phyloP scores from a whole-genome alignment of 2,113 vertebrate genomes.

The Dolichotis patagonum region DNA sequence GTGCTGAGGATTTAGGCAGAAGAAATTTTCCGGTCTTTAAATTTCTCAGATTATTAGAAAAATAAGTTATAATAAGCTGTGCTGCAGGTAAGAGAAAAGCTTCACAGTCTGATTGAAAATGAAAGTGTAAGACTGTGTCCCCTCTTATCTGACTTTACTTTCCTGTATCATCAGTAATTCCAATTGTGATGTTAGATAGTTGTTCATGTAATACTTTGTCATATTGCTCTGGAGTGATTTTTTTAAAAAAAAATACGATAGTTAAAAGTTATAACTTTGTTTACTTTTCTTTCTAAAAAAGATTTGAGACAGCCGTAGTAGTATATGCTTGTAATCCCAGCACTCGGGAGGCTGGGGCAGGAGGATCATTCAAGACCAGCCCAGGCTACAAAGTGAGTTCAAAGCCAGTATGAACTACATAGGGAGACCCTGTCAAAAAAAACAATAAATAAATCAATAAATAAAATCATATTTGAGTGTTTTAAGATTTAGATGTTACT shows the following conservation, averaged over 20 bases:
- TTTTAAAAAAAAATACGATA: background rate
- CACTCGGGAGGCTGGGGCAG: too few relatives aligned
- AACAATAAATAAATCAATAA: too few relatives aligned
- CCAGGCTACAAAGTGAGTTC: too few relatives aligned
- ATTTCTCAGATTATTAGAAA: background rate
- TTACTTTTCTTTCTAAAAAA: background rate
- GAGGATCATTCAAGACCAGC: too few relatives aligned
- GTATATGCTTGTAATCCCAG: too few relatives aligned
- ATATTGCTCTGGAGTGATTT: background rate
- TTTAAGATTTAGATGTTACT: background rate
- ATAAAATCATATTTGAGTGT: background rate
- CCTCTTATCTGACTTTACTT: background rate
- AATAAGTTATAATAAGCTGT: background rate
- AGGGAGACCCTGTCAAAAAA: too few relatives aligned
- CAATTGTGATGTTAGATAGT: background rate
- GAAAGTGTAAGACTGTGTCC: background rate
- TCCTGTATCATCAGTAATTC: background rate
- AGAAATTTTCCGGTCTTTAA: background rate
- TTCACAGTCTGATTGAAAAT: conserved; percentile 25
- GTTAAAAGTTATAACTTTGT: background rate
- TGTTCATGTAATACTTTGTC: background rate
- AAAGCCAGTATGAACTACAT: too few relatives aligned
- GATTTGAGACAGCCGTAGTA: background rate
- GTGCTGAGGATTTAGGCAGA: background rate
- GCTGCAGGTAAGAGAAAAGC: background rate